Conservation (phyloP, 2,797 vertebrate genomes). For the Sebastes flavidus region DNA sequence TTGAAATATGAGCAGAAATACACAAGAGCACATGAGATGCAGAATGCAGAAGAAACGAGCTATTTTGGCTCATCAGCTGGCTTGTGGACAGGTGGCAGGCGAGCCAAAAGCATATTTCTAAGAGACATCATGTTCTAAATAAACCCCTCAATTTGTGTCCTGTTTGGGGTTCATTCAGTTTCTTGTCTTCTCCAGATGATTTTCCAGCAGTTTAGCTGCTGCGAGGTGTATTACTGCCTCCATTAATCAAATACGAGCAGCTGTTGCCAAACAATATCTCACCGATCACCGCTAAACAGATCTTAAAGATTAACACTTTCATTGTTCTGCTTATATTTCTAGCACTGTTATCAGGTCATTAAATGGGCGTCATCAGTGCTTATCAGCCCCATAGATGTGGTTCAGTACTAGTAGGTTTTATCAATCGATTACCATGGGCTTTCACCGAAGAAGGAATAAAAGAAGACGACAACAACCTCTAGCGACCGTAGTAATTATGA, state of each 20-base stretch:
- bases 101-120: neutral
- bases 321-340: neutral
- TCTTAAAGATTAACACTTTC: neutral
- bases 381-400: neutral
- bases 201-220: neutral
- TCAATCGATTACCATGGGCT: neutral
- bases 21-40: neutral
- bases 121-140: neutral
- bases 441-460: too few species aligned
- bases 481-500: too few species aligned
- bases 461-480: too few species aligned
- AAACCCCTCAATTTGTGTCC: neutral
- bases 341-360: neutral
- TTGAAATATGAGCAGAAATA: neutral
- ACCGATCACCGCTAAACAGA: neutral
- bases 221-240: neutral
- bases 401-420: neutral
- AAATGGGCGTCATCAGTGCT: accelerated
- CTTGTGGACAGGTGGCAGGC: neutral
- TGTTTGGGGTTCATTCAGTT: neutral
- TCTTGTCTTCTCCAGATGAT: neutral
- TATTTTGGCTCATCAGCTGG: neutral
- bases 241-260: neutral
- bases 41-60: neutral
- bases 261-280: neutral